These are phyloP conservation scores for Myripristis murdjan DNA, from an alignment of 2,797 vertebrate genomes.

Conservation along the genomic window DNA sequence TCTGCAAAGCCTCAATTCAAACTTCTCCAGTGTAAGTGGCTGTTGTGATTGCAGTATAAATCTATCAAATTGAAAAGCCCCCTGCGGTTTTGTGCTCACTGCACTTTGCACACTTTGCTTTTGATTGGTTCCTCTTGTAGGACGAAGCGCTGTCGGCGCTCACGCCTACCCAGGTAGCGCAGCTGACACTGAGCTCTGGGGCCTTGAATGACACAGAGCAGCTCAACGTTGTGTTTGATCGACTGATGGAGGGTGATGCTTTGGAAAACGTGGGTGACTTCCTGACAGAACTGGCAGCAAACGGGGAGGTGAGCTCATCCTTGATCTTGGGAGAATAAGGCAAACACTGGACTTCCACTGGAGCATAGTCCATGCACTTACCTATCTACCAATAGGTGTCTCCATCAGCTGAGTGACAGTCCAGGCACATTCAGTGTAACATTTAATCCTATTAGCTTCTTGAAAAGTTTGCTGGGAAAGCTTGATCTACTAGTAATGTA, in stretches of 20 bases:
- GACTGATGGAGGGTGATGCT: conserved; percentile 49
- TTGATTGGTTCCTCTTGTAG: conserved; percentile 20
- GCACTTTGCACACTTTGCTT: conserved; percentile 3
- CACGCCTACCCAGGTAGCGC: conserved; percentile 43
- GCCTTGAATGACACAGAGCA: conserved; percentile 29
- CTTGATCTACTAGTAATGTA: background rate
- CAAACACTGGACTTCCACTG: too few species aligned
- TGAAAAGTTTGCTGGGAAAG: too few species aligned
- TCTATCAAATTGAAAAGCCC: background rate
- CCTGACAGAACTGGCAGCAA: conserved; percentile 37
- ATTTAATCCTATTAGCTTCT: background rate
- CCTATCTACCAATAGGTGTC: background rate
- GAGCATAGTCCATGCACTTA: too few species aligned
- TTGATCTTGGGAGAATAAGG: too few species aligned
- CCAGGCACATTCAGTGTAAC: background rate
- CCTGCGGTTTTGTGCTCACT: background rate
- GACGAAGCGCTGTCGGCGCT: conserved; percentile 21
- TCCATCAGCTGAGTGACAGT: background rate
- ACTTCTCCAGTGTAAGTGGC: conserved; percentile 65
- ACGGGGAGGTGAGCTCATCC: conserved; percentile 35
- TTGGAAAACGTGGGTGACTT: conserved; percentile 60
- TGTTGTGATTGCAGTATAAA: background rate
- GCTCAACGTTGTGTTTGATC: conserved; percentile 54
- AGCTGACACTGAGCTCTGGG: conserved; percentile 23
- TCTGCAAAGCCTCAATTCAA: conserved; percentile 51